These are phyloP conservation scores for Apomyelois bistriatella DNA, from an alignment of 2,888 invertebrate species.

Conservation along the genomic window DNA sequence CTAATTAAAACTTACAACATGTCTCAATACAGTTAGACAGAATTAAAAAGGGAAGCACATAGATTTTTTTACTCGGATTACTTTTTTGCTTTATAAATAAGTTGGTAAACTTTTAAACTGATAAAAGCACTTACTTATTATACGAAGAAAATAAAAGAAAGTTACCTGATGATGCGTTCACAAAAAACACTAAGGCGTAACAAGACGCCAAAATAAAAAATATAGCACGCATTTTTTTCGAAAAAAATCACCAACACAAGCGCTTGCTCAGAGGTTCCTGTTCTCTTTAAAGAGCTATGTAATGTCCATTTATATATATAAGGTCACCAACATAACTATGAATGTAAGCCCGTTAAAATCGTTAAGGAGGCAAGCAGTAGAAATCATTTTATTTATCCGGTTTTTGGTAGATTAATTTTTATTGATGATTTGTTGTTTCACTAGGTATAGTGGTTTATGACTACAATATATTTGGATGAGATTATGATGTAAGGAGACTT, in stretches of 20 bases:
- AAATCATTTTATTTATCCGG: not conserved
- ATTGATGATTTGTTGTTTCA: no score
- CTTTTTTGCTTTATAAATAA: no score
- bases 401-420: not conserved
- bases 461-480: no score
- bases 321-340: slow-evolving; percentile 18
- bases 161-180: not conserved
- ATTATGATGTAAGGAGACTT: no score
- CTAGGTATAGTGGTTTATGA: no score
- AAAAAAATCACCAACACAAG: not conserved
- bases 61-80: no score
- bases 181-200: not conserved
- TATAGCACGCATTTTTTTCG: not conserved
- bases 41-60: no score
- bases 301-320: slow-evolving; percentile 19
- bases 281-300: not conserved
- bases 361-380: not conserved
- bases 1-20: no score
- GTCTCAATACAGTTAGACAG: no score
- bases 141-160: not conserved
- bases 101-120: no score
- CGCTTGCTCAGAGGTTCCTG: not conserved
- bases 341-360: not conserved
- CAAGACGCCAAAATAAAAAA: not conserved
- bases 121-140: no score